Percentiles rank a stretch among this genome's conserved stretches.
phyloP scores from a whole-genome alignment of 2,113 vertebrate species.

The Cephalophus harveyi region DNA sequence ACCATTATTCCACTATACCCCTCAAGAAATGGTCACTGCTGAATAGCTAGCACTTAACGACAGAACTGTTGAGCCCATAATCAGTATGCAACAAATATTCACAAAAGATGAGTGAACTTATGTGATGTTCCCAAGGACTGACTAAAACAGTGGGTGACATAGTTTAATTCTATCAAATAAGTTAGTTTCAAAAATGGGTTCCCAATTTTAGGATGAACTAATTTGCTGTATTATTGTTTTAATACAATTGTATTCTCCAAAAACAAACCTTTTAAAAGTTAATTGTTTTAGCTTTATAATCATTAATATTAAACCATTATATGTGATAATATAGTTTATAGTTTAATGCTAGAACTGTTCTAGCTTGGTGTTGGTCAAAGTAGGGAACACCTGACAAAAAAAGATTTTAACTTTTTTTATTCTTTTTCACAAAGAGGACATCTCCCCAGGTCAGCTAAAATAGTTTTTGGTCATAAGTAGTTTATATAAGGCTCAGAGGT shows the following conservation, averaged over 20 bases:
- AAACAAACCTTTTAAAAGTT: neutral
- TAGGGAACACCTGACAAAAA: neutral
- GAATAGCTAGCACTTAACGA: neutral
- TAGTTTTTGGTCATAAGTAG: neutral
- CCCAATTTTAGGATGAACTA: neutral
- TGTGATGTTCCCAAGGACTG: neutral
- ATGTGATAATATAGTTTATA: neutral
- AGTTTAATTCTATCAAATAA: neutral
- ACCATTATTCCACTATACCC: neutral
- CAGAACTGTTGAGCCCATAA: neutral
- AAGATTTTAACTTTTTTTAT: neutral
- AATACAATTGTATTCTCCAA: neutral
- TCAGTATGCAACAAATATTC: neutral
- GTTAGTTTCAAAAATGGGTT: neutral
- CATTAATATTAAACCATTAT: neutral
- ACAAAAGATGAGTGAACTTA: neutral
- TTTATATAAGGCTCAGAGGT: neutral
- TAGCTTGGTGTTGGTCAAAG: neutral
- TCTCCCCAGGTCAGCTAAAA: neutral
- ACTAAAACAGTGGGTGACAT: neutral
- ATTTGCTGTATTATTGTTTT: neutral
- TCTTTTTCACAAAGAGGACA: neutral
- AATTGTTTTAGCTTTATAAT: neutral
- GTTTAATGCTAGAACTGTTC: neutral
- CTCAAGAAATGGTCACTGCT: neutral